Evolutionary conservation across 2,888 invertebrate genomes (phyloP).

Genomic region (Monopis laevigella): DNA sequence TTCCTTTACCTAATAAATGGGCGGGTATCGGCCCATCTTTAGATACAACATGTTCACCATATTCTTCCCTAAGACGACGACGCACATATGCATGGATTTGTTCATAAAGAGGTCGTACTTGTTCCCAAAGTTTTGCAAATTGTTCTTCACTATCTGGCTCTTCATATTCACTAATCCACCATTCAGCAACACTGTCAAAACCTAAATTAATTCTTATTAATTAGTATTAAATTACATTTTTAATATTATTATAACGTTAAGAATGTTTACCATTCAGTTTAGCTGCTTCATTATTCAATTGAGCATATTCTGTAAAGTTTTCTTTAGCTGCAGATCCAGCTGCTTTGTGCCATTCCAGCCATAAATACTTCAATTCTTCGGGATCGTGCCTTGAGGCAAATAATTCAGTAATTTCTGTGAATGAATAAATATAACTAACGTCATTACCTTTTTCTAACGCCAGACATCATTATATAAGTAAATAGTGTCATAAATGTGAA

Average conservation of each 20-base stretch:
- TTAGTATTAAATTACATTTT: not conserved
- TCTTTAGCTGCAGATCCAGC: conserved; percentile 65
- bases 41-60: conserved; percentile 66
- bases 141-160: conserved; percentile 67
- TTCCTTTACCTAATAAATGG: conserved; percentile 65
- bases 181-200: conserved; percentile 63
- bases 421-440: too few relatives aligned
- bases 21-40: conserved; percentile 71
- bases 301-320: conserved; percentile 63
- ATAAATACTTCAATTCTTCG: conserved; percentile 72
- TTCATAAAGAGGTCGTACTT: conserved; percentile 74
- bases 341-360: conserved; percentile 74
- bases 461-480: too few relatives aligned
- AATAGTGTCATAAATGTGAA: too few relatives aligned
- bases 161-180: conserved; percentile 70
- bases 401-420: conserved; percentile 68
- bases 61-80: conserved; percentile 63
- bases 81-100: conserved; percentile 79
- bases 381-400: conserved; percentile 70
- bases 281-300: conserved; percentile 68
- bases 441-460: too few relatives aligned
- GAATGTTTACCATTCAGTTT: conserved; percentile 57
- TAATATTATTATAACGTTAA: not conserved
- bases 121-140: conserved; percentile 67
- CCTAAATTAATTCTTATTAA: too few relatives aligned